Base-by-base conservation (phyloP, 2,113 vertebrate genomes). In the Barnardius zonarius region DNA sequence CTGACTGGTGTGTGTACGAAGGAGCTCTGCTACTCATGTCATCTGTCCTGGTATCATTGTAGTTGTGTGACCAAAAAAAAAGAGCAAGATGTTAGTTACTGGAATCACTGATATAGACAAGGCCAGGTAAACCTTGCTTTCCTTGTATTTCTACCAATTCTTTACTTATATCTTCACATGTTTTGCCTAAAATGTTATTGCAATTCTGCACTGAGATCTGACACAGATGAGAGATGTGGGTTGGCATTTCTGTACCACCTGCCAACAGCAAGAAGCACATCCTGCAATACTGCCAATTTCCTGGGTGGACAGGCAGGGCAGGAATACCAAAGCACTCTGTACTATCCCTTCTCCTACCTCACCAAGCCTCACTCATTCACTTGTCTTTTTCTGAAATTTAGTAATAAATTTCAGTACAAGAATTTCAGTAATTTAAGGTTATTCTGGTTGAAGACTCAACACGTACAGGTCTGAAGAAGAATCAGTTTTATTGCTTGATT, bases 1-100 rank as follows among this genome's bases (percentile, higher is more conserved):
- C 24, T 55, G 14, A 31, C 15, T 24, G 44, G 7, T 17, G 25
- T 5, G 4, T 33, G 3, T 2, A 30, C 1, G 1, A 31, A 66
- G 39, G 54, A 67, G 44, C 24, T 88, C 48, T 67, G 54, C 73
- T 86, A 27, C 84, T 59, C 8, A 0, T 25, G 57, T 10, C 72
- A 17, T 15, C 33, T 17, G 35, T 35, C 77, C 44, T 46, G 48
- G 13, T 14, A 17, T 49, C 33, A 4, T 35, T 1, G 1, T 1
- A 18, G 49, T 62, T 55, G 9, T 10, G 41, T 62, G 41, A 52
- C 37, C 61, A 25, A 73, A 33, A 68, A 72, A 72, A 33, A 63
- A 49, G n/a, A 41, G n/a, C 33, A 69, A 25, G 23, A 11, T 44
- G 13, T 15, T 24, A 39, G 14, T 64, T 64, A 49, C 5, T 73